Evolutionary conservation across 2,797 vertebrate species (phyloP), one percentile per base, ranked within the genome.

Genomic region (Okamejei kenojei): DNA sequence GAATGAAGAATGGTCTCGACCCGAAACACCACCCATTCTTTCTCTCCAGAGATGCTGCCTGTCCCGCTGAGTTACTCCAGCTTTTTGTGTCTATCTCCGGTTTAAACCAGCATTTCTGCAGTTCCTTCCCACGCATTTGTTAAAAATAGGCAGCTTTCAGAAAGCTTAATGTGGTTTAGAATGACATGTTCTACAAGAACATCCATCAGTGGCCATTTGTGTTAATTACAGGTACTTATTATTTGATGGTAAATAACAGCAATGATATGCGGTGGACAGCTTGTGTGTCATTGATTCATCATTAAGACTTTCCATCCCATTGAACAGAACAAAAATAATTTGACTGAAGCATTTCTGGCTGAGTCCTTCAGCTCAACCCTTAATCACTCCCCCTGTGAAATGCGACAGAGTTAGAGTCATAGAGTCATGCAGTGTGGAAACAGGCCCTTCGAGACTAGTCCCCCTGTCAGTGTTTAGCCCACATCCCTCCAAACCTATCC

Each of bases 131-230:
- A 54, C 45, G 45, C 45, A 5, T 29, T 61, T 84, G 80, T 26
- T n/a, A n/a, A 86, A 88, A 88, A 32, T 11, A 32, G 84, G 29
- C 63, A 21, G 61, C n/a, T 21, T 35, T 84, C 54, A 68, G 19
- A 1, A 68, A 88, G 63, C 84, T 88, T 88, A 88, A 68, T 35
- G 61, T 68, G 17, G 61, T 68, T 63, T 35, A 32, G n/a, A 88
- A 68, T 68, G 65, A 68, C 35, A n/a, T 88, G n/a, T 68, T 68
- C 61, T 19, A 68, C 10, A 17, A 88, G 35, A 65, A 88, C 84
- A 88, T 88, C 61, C 84, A 88, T 88, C 61, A 32, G 63, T 88
- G 84, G 63, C 84, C 84, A 88, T 68, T 68, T 88, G 32, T 65
- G 63, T 88, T 88, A 88, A 88, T 88, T 86, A 35, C 63, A 68